Evolutionary conservation across 2,888 invertebrate species (phyloP).

Genomic region (Megamerina dolium): DNA sequence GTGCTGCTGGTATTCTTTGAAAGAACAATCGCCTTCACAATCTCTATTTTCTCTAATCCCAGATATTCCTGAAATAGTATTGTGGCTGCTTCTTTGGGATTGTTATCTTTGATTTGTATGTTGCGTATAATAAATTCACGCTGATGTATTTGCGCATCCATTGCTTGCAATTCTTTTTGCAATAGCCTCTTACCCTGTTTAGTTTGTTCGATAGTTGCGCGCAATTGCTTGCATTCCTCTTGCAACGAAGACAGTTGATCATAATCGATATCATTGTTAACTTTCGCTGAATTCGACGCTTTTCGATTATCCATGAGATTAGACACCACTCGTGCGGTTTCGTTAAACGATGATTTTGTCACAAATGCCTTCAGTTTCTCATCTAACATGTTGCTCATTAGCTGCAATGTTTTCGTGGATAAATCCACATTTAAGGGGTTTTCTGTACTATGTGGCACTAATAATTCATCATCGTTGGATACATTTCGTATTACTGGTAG

Average conservation of each 20-base stretch:
- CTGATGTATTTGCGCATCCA: slow-evolving; percentile 21
- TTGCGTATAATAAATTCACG: slow-evolving; percentile 22
- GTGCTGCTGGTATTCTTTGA: neutral
- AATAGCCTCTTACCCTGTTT: slow-evolving; percentile 21
- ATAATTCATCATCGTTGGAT: neutral
- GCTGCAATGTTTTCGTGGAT: slow-evolving; percentile 15
- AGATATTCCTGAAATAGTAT: slow-evolving; percentile 17
- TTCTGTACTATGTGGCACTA: neutral
- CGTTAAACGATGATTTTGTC: slow-evolving; percentile 12
- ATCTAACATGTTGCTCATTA: slow-evolving; percentile 20
- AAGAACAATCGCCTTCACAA: slow-evolving; percentile 16
- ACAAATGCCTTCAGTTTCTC: slow-evolving; percentile 20
- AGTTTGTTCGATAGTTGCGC: slow-evolving; percentile 11
- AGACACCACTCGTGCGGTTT: slow-evolving; percentile 8
- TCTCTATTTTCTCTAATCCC: slow-evolving; percentile 13
- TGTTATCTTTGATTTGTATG: slow-evolving; percentile 10
- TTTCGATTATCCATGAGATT: slow-evolving; percentile 5
- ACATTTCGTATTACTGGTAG: neutral
- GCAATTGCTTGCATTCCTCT: slow-evolving; percentile 1
- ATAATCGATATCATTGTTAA: neutral
- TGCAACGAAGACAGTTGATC: neutral
- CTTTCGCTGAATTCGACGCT: neutral
- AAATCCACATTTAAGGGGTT: slow-evolving; percentile 6
- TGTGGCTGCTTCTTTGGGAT: slow-evolving; percentile 16
- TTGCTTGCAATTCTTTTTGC: slow-evolving; percentile 20